Base-by-base conservation (phyloP, 2,888 invertebrate species). In the Tryphoninae sp. region DNA sequence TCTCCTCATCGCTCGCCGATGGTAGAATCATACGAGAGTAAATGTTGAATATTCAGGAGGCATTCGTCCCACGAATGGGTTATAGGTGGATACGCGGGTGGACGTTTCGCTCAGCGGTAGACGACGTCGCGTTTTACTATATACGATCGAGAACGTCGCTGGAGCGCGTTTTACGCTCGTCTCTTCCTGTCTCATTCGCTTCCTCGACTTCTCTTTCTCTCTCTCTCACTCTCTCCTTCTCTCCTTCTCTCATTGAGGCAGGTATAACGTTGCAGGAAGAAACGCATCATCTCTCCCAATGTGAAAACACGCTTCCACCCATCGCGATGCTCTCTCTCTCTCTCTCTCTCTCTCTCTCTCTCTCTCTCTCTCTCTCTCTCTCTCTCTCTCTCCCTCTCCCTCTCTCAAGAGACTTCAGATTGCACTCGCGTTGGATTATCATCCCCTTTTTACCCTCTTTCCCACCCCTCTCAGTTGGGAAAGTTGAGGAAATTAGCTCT, bases 401-500 rank as follows among this genome's bases (percentile, higher is more conserved):
- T 64, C 19, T 64, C 19, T 16, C 64, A 40, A 59, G 67, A 59
- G 51, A 33, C 65, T 53, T 75, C 73, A 51, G 80, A 82, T 80
- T 74, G 64, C 68, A 62, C 74, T 71, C 61, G 69, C 61, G 65
- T 64, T 67, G 77, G 77, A 79, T 82, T 82, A 82, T 82, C 75
- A 73, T 79, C 42, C 9, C 61, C 55, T 33, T 58, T 22, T 23
- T n/a, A 42, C 23, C n/a, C 59, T 9, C 69, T 64, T 26, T 23
- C 40, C 26, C 26, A 11, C 53, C 19, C 40, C 16, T 45, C 16
- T 2, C 59, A 51, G 51, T 69, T 68, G 67, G 79, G 81, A 84
- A 86, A 87, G 84, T 81, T 84, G 87, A 89, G 89, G 88, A 89
- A 89, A 89, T 88, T 88, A 89, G 87, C 86, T 87, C 84, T 84